These are phyloP conservation scores for Drosophila setosimentum DNA, from an alignment of 2,888 invertebrate genomes.

Conservation along the genomic window DNA sequence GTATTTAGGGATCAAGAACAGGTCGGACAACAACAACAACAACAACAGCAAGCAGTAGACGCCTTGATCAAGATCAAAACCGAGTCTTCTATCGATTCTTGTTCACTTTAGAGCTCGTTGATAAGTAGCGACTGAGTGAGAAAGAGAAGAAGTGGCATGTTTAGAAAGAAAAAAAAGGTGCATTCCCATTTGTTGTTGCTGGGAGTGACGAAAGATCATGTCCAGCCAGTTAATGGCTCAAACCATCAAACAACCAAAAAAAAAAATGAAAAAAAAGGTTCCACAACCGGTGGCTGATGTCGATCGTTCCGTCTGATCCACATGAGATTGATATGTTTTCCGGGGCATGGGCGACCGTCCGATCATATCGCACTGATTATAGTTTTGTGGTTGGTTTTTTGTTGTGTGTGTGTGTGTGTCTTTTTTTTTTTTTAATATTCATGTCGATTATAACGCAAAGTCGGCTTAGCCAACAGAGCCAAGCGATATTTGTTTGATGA, in stretches of 20 bases:
- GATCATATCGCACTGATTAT: constrained; percentile 80
- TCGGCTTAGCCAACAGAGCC: constrained; percentile 34
- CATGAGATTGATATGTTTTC: constrained; percentile 76
- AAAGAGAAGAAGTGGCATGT: constrained; percentile 10
- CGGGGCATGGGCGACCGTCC: constrained; percentile 36
- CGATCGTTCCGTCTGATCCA: constrained; percentile 46
- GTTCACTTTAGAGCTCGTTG: constrained; percentile 30
- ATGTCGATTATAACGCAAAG: constrained; percentile 69
- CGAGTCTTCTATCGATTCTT: constrained; percentile 35
- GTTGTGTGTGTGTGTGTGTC: constrained; percentile 69
- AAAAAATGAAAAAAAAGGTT: constrained; percentile 40
- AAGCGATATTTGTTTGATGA: constrained; percentile 75
- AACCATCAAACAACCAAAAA: constrained; percentile 25
- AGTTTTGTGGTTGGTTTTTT: constrained; percentile 71
- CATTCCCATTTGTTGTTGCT: constrained; percentile 53
- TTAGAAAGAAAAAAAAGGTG: constrained; percentile 55
- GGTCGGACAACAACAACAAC: constrained; percentile 1
- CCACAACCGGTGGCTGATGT: constrained; percentile 59
- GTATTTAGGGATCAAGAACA: constrained; percentile 71
- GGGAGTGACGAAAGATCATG: constrained; percentile 81
- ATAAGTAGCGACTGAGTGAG: constrained; percentile 5
- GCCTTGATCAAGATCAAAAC: constrained; percentile 50
- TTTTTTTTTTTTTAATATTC: constrained; percentile 65
- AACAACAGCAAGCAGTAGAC: constrained; percentile 35
- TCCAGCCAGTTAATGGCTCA: constrained; percentile 76